Evolutionary conservation across 1,140 invertebrate species (phyloP).

Genomic region (Drosophila erecta): DNA sequence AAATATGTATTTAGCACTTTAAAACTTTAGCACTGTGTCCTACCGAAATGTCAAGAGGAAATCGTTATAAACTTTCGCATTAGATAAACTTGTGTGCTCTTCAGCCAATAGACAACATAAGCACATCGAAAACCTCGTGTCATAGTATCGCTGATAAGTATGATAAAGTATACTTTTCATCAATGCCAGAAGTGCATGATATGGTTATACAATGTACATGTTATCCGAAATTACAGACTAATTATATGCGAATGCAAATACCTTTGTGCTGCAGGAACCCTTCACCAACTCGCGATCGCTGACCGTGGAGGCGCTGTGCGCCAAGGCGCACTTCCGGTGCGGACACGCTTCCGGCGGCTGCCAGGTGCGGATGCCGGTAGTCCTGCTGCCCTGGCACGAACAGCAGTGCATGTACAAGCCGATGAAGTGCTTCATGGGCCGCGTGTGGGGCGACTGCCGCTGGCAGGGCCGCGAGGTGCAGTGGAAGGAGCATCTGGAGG

Average conservation of each 20-base stretch:
- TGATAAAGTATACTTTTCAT: background rate
- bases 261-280: conserved; percentile 44
- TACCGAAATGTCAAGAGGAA: too few relatives aligned
- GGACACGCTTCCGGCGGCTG: conserved; percentile 72
- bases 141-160: background rate
- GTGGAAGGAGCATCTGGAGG: conserved; percentile 80
- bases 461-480: conserved; percentile 79
- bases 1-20: too few relatives aligned
- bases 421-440: conserved; percentile 84
- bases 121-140: background rate
- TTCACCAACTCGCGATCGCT: conserved; percentile 78
- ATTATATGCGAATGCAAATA: too few relatives aligned
- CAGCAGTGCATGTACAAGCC: conserved; percentile 82
- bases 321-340: conserved; percentile 81
- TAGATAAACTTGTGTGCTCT: background rate
- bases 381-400: conserved; percentile 78
- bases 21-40: too few relatives aligned
- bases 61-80: background rate
- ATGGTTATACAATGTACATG: background rate
- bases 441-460: conserved; percentile 79
- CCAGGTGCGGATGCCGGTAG: conserved; percentile 71
- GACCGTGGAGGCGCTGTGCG: conserved; percentile 78
- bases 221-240: too few relatives aligned
- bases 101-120: background rate
- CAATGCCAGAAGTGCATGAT: background rate